A percentile compares a stretch with the other conserved stretches of the same genome.
phyloP scores from a whole-genome alignment of 1,140 invertebrate genomes.

The Gonioctena quinquepunctata region DNA sequence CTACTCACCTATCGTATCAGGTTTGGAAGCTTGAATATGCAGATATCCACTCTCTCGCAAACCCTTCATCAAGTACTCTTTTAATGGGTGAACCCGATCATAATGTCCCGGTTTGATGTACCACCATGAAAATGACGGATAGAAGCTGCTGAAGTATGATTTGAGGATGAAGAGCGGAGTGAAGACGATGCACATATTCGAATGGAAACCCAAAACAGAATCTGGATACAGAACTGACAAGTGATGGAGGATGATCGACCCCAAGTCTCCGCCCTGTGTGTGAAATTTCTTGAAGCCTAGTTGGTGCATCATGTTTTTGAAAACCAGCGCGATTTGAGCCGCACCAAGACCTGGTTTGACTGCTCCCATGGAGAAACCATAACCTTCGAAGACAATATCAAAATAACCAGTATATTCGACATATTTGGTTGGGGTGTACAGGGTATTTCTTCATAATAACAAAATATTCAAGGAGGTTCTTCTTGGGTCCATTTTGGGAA shows the following conservation, averaged over 20 bases:
- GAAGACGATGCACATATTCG: constrained; percentile 64
- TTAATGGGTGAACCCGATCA: constrained; percentile 67
- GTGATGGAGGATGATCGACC: constrained; percentile 62
- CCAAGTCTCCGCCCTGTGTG: constrained; percentile 86
- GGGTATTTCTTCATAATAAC: no score
- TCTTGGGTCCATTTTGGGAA: no score
- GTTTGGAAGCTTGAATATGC: constrained; percentile 86
- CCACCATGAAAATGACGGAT: constrained; percentile 60
- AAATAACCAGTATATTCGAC: no score
- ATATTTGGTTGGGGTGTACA: no score
- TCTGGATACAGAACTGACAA: constrained; percentile 73
- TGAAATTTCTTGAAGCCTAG: constrained; percentile 77
- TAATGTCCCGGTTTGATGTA: constrained; percentile 62
- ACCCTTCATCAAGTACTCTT: constrained; percentile 56
- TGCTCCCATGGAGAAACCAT: constrained; percentile 77
- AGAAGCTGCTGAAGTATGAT: constrained; percentile 59
- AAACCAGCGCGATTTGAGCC: constrained; percentile 69
- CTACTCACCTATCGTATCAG: constrained; percentile 83
- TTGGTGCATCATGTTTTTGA: constrained; percentile 82
- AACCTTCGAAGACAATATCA: no score
- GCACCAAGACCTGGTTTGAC: constrained; percentile 65
- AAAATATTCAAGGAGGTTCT: no score
- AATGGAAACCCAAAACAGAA: constrained; percentile 68
- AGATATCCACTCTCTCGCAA: constrained; percentile 80
- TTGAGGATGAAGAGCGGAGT: constrained; percentile 56